phyloP scores from a whole-genome alignment of 2,797 vertebrate species.

The Spinus pinus region DNA sequence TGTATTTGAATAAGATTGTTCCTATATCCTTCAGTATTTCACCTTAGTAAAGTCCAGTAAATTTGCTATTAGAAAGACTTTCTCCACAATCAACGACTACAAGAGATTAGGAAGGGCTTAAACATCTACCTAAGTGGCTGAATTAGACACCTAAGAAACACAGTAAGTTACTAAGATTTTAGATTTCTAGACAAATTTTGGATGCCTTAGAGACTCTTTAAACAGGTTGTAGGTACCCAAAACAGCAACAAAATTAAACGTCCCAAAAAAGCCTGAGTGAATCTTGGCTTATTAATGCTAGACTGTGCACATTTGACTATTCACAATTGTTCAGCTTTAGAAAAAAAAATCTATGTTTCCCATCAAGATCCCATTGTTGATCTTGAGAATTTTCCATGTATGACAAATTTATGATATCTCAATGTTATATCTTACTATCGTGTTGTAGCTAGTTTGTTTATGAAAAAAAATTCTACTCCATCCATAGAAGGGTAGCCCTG shows the following conservation, averaged over 20 bases:
- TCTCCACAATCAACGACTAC: neutral
- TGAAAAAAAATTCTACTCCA: neutral
- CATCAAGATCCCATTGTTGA: neutral
- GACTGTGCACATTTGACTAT: neutral
- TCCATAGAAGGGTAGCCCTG: neutral
- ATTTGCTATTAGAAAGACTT: neutral
- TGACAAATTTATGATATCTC: neutral
- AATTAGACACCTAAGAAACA: neutral
- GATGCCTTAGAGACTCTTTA: neutral
- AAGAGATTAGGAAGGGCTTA: neutral
- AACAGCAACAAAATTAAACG: neutral
- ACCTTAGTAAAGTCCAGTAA: neutral
- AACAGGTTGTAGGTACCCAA: neutral
- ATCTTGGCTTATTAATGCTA: neutral
- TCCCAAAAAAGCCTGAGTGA: neutral
- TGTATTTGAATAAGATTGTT: neutral
- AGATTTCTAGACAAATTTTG: neutral
- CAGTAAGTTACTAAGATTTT: neutral
- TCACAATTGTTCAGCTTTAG: neutral
- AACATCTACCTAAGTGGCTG: neutral
- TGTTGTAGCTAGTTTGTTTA: neutral
- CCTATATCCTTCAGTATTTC: neutral
- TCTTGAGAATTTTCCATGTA: neutral
- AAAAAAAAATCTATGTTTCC: accelerated
- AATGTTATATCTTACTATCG: neutral